Evolutionary conservation across 2,113 vertebrate species (phyloP).

Genomic region (Semnornis frantzii): DNA sequence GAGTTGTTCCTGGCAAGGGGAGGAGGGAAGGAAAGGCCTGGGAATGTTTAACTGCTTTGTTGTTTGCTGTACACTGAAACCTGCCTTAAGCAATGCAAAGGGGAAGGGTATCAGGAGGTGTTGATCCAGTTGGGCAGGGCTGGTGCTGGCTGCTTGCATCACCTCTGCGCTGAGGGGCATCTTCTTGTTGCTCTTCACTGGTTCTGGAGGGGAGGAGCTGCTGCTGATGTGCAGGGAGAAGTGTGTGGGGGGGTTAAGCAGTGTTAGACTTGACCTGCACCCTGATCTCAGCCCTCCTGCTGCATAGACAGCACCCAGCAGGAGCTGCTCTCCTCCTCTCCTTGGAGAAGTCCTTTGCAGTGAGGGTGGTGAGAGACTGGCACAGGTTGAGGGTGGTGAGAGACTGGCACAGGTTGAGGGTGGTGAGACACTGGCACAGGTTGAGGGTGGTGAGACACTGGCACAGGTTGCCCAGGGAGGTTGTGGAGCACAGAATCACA

Average conservation of each 20-base stretch:
- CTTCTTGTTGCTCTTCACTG: fast-evolving
- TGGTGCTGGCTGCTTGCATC: background rate
- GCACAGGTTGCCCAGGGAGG: too few relatives aligned
- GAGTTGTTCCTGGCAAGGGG: background rate
- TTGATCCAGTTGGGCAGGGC: fast-evolving
- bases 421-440: too few relatives aligned
- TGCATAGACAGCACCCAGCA: background rate
- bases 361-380: too few relatives aligned
- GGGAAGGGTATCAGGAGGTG: background rate
- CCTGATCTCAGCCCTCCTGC: background rate
- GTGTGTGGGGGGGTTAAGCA: background rate
- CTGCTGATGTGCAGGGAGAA: background rate
- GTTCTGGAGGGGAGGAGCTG: background rate
- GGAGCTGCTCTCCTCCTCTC: background rate
- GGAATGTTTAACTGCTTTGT: background rate
- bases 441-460: too few relatives aligned
- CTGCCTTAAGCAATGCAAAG: conserved; percentile 11
- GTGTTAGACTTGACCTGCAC: background rate
- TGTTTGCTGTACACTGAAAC: background rate
- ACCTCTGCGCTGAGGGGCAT: background rate
- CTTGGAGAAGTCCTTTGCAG: too few relatives aligned
- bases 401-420: too few relatives aligned
- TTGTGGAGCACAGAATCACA: too few relatives aligned
- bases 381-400: too few relatives aligned
- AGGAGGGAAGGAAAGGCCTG: background rate